Percentiles rank a stretch among this genome's conserved stretches.
Evolutionary conservation across 2,888 invertebrate genomes (phyloP).

Genomic region (Leucozona laternaria): DNA sequence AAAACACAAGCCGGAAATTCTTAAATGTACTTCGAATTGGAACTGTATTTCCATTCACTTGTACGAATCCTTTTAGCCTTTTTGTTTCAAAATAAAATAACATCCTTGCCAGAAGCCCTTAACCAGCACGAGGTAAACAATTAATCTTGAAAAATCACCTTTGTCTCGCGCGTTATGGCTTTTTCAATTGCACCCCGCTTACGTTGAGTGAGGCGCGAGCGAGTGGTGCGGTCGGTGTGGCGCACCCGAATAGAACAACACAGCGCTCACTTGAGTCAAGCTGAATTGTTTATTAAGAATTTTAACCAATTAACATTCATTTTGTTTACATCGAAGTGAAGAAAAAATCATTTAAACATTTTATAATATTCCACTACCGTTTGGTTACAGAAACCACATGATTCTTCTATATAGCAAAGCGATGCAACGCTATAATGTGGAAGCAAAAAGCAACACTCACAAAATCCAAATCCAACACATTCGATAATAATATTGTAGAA

Average conservation of each 20-base stretch:
- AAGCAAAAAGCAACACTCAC: conserved; percentile 19
- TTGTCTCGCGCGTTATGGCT: conserved; percentile 59
- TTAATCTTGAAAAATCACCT: conserved; percentile 57
- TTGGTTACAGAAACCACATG: conserved; percentile 83
- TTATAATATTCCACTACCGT: conserved; percentile 82
- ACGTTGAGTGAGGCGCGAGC: conserved; percentile 25
- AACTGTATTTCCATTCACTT: conserved; percentile 14
- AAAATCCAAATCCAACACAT: not conserved
- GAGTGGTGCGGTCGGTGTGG: not conserved
- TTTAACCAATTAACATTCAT: conserved; percentile 71
- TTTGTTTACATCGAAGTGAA: conserved; percentile 79
- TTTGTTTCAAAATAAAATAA: conserved; percentile 16
- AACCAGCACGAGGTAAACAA: conserved; percentile 44
- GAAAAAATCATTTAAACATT: conserved; percentile 79
- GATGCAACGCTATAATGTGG: conserved; percentile 77
- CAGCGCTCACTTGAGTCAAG: conserved; percentile 68
- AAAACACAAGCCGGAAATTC: conserved; percentile 54
- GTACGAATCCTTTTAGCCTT: conserved; percentile 41
- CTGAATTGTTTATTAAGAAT: conserved; percentile 71
- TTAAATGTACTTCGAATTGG: conserved; percentile 48
- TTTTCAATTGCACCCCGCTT: conserved; percentile 30
- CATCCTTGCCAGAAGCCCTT: conserved; percentile 45
- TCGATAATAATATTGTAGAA: conserved; percentile 35
- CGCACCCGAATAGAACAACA: conserved; percentile 33
- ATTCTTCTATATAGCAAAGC: conserved; percentile 56